phyloP scores from a whole-genome alignment of 2,113 vertebrate genomes.

The Cyanoramphus novaezelandiae region DNA sequence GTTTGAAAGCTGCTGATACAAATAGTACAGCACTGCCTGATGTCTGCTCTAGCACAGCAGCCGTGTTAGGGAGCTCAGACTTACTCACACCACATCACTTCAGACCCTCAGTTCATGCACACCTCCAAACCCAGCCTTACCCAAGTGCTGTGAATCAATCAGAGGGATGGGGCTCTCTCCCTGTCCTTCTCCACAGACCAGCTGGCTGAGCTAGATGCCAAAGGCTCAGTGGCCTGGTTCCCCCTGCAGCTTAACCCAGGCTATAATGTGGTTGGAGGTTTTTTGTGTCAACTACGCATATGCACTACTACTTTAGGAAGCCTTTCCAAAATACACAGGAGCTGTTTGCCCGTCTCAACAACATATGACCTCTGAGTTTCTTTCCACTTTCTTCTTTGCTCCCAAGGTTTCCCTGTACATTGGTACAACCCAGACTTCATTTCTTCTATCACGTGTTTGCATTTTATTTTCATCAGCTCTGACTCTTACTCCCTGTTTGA shows the following conservation, averaged over 20 bases:
- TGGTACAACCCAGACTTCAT: background rate
- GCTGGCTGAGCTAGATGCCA: background rate
- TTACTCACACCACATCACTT: background rate
- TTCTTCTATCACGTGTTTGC: background rate
- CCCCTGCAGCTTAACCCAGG: background rate
- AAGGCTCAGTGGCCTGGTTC: background rate
- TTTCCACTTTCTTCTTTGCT: background rate
- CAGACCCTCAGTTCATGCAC: accelerated
- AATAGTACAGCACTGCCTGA: background rate
- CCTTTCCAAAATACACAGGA: background rate
- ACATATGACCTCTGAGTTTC: background rate
- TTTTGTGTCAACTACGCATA: background rate
- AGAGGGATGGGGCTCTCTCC: background rate
- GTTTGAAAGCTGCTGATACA: accelerated
- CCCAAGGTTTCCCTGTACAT: background rate
- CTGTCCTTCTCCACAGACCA: background rate
- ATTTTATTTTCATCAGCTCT: background rate
- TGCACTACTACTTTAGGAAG: background rate
- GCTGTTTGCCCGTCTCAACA: background rate
- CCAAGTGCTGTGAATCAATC: background rate
- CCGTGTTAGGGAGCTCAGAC: accelerated
- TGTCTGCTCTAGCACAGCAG: background rate
- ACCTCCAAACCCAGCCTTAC: background rate
- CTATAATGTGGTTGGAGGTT: background rate
- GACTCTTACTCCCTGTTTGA: background rate